Conservation (phyloP, 2,797 vertebrate species). For the Acrocephalus scirpaceus region DNA sequence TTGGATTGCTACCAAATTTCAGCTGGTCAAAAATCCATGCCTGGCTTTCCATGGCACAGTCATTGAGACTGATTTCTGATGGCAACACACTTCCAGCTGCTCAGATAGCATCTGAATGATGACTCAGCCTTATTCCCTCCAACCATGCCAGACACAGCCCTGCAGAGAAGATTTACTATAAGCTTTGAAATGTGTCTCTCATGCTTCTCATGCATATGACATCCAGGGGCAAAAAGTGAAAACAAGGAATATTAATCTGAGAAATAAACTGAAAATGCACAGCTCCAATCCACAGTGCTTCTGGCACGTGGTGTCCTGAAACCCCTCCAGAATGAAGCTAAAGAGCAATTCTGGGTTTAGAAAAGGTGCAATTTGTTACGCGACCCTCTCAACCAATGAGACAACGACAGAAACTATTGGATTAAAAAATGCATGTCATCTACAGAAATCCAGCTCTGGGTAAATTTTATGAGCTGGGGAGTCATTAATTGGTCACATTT, state of each 20-base stretch:
- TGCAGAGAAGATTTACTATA: slow-evolving; percentile 38
- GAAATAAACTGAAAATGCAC: slow-evolving; percentile 30
- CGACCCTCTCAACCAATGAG: not conserved
- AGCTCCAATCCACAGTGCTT: not conserved
- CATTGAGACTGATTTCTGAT: slow-evolving; percentile 59
- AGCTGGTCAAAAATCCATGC: slow-evolving; percentile 25
- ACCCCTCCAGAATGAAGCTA: slow-evolving; percentile 25
- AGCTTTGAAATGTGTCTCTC: slow-evolving; percentile 54
- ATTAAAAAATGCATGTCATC: not conserved
- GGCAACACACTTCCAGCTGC: slow-evolving; percentile 50
- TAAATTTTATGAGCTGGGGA: not conserved
- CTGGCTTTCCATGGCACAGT: slow-evolving; percentile 43
- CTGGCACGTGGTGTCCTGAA: slow-evolving; percentile 18
- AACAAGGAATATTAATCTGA: slow-evolving; percentile 33
- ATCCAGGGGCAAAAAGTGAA: slow-evolving; percentile 44
- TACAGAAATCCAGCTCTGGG: slow-evolving; percentile 18
- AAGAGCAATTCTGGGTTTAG: slow-evolving; percentile 6
- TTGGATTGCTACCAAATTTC: not conserved
- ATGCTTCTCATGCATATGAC: slow-evolving; percentile 46
- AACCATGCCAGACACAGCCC: slow-evolving; percentile 48
- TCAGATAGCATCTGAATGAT: slow-evolving; percentile 58
- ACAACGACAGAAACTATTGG: not conserved
- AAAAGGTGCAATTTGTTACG: not conserved
- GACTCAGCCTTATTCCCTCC: slow-evolving; percentile 57
- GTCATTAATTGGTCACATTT: slow-evolving; percentile 48